Evolutionary conservation across 1,140 invertebrate genomes (phyloP), one percentile per base, ranked within the genome.

Genomic region (Caenorhabditis tropicalis): DNA sequence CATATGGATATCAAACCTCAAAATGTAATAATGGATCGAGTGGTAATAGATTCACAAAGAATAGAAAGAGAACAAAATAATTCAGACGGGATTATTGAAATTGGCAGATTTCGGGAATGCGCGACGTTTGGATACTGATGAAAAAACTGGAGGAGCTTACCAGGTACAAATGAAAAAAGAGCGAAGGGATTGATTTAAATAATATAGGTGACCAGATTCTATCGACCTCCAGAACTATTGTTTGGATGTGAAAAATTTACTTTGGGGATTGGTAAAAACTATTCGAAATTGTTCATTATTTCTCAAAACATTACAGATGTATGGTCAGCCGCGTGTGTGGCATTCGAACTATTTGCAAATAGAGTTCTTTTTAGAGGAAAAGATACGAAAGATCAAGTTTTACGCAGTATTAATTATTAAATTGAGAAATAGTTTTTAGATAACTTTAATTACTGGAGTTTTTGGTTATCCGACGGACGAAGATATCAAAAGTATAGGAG

Each of bases 361-460:
- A 96, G 98, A 91, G 97, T 97, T n/a, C 98, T 99, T 91, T 98
- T 99, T 92, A 97, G 97, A n/a, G 97, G 97, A 16, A 97, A 99
- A 92, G 98, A 96, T 84, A 97, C 97, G 70, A 97, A 99, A 56
- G 97, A 99, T 93, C 97, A 99, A 39, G 82, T 79, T 49, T 31
- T 39, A 46, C 3, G 2, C 19, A 33, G 27, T 27, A 43, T 12
- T 43, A 12, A 43, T 12, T 43, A 6, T 43, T 16, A 24, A 27
- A 46, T 10, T 15, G 46, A 9, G 31, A 74, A 16, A 29, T 2
- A 16, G 15, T 27, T 24, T 83, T 10, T 27, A 85, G 92, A 93
- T 99, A 88, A 97, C 98, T 81, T 96, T 99, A 93, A 99, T 99
- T 89, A 99, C 99, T 92, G 99, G 99, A 93, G 56, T 99, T 83